Percentiles rank a stretch among this genome's conserved stretches.
phyloP scores from a whole-genome alignment of 2,113 vertebrate genomes.

The Gymnarchus niloticus region DNA sequence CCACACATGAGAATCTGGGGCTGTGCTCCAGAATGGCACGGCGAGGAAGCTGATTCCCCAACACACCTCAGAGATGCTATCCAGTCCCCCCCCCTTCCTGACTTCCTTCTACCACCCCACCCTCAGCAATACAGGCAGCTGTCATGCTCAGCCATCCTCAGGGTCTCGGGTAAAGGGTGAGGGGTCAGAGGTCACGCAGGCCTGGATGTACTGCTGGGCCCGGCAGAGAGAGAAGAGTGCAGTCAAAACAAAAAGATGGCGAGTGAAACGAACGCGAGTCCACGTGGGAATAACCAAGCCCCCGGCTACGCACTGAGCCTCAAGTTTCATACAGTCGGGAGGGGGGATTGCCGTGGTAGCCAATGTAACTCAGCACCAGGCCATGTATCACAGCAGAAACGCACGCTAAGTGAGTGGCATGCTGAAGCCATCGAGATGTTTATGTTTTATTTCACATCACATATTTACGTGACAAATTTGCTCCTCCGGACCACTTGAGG shows the following conservation, averaged over 20 bases:
- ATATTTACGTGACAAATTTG: neutral
- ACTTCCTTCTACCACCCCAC: neutral
- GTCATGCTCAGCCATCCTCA: neutral
- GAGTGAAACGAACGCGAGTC: neutral
- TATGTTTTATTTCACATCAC: neutral
- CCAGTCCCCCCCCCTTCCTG: neutral
- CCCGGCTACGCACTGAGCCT: neutral
- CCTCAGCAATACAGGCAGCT: neutral
- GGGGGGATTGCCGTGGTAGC: neutral
- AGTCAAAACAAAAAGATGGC: constrained; percentile 2
- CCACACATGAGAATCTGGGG: constrained; percentile 51
- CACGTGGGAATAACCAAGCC: neutral
- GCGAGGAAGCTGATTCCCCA: neutral
- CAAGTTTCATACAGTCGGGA: neutral
- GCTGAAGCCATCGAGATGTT: neutral
- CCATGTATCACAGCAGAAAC: neutral
- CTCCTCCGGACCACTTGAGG: neutral
- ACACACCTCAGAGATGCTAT: neutral
- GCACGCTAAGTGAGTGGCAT: neutral
- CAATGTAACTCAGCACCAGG: neutral
- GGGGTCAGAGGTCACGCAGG: neutral
- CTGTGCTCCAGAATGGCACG: constrained; percentile 24
- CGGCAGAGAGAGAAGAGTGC: neutral
- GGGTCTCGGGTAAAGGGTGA: constrained; percentile 5
- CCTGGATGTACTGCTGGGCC: neutral